Evolutionary conservation across 2,888 invertebrate genomes (phyloP), one percentile per base, ranked within the genome.

Genomic region (Leptura quadrifasciata): DNA sequence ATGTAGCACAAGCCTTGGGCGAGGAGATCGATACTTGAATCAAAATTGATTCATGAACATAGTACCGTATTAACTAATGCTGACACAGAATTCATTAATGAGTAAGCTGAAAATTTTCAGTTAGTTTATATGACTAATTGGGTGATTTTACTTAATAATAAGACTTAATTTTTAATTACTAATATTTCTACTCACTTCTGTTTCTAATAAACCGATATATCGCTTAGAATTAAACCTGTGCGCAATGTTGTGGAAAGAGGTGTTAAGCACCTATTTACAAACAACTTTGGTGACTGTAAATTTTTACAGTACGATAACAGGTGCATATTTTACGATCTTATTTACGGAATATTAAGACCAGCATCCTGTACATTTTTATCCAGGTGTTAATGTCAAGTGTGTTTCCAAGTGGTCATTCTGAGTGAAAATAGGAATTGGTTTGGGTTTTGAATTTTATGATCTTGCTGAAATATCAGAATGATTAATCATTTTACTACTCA

Each of bases 311-410:
- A 58, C 20, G 27, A 4, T 17, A n/a, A 61, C 27, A 61, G 27
- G 60, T 61, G 60, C 17, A 31, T 18, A 17, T 61, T 61, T 61
- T n/a, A n/a, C 3, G 47, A 31, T 15, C 17, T 47, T 47, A n/a
- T 47, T 15, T n/a, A 61, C n/a, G 8, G 17, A 31, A 17, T 61
- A 61, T 17, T 31, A n/a, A 0, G 27, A 31, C 60, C 31, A 61
- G 17, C 31, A 61, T 31, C 31, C 31, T 61, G 9, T 31, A 61
- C 27, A n/a, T 61, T 61, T 31, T 24, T 61, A 1, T 61, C 27
- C 60, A 61, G 60, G 60, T 61, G 60, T 31, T 31, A 3, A 27
- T 31, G 60, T 31, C 60, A 31, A 61, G 60, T 31, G 18, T 6
- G 0, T 31, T 31, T 31, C 6, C 60, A 61, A 61, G 17, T 27